Evolutionary conservation across 1,140 invertebrate genomes (phyloP), one percentile per base, ranked within the genome.

Genomic region (Bombus pyrosoma): DNA sequence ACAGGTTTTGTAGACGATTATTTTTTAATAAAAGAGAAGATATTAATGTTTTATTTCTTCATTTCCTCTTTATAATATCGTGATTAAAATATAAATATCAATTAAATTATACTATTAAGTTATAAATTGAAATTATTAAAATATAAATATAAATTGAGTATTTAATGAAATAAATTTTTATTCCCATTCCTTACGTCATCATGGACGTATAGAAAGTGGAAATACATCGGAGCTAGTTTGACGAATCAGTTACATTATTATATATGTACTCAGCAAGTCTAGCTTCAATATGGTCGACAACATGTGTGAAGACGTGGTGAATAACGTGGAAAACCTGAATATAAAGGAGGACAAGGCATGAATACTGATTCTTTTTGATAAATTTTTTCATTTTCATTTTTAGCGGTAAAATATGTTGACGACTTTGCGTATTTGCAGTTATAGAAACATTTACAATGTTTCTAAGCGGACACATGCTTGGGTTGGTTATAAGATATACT

Each of bases 331-430:
- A 94, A 96, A 96, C 86, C 92, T 96, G 87, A 95, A 96, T 93
- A 94, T 96, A 79, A 95, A 96, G 91, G 92, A 93, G 53, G 96
- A 97, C 96, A 97, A 97, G 96, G 96, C 96, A 97, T 95, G 96
- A 96, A 94, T 94, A 80, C 85, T 39, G 13, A 86, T 92, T 86
- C 83, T 68, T 81, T 85, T 89, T 62, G 37, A 77, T 81, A 91
- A 76, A 79, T 80, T 22, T 76, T 84, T 85, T 79, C 1, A 41
- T 94, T 95, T 92, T 95, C 95, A 92, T 92, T 94, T 94, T 90
- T 88, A 91, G 86, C 92, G 91, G 95, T 90, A 96, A 96, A 93
- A 92, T 96, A 94, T 95, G 96, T 89, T 95, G 93, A 95, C 92
- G 91, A 95, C 85, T 94, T 94, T 95, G 93, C 93, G 93, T 93